A percentile compares a stretch with the other conserved stretches of the same genome.
phyloP scores from a whole-genome alignment of 1,140 invertebrate genomes.

The Drosophila aff. region DNA sequence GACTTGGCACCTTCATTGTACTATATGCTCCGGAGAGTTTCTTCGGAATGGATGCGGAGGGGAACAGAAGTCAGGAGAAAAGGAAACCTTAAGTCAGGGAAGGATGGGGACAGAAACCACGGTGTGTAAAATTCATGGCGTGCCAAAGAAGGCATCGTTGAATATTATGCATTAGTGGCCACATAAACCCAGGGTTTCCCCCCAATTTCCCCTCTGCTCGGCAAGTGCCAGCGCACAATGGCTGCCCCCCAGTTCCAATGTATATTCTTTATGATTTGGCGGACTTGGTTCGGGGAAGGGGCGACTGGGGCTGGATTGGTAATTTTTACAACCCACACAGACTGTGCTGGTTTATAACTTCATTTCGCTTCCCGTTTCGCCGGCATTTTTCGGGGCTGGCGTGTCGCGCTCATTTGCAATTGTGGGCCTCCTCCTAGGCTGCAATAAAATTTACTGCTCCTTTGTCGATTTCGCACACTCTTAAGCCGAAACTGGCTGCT shows the following conservation, averaged over 20 bases:
- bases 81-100: constrained; percentile 3
- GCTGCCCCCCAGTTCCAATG: constrained; percentile 38
- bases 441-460: constrained; percentile 78
- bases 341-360: constrained; percentile 74
- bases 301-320: constrained; percentile 26
- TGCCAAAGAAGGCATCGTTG: constrained; percentile 70
- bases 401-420: constrained; percentile 78
- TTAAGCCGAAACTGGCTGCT: constrained; percentile 46
- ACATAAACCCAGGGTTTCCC: constrained; percentile 29
- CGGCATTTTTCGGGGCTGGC: constrained; percentile 52
- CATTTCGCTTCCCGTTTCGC: constrained; percentile 52
- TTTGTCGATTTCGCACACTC: constrained; percentile 78
- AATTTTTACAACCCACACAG: constrained; percentile 66
- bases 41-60: constrained; percentile 5
- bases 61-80: neutral
- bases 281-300: neutral
- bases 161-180: constrained; percentile 77
- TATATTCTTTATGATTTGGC: constrained; percentile 62
- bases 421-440: constrained; percentile 30
- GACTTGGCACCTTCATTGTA: constrained; percentile 8
- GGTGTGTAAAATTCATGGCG: constrained; percentile 76
- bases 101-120: constrained; percentile 11
- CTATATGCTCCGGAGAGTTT: constrained; percentile 14
- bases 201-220: neutral
- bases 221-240: constrained; percentile 40